Percentiles rank a stretch among this genome's conserved stretches.
These are phyloP conservation scores for Sebastes alutus DNA, from an alignment of 2,797 vertebrate species.

Conservation along the genomic window DNA sequence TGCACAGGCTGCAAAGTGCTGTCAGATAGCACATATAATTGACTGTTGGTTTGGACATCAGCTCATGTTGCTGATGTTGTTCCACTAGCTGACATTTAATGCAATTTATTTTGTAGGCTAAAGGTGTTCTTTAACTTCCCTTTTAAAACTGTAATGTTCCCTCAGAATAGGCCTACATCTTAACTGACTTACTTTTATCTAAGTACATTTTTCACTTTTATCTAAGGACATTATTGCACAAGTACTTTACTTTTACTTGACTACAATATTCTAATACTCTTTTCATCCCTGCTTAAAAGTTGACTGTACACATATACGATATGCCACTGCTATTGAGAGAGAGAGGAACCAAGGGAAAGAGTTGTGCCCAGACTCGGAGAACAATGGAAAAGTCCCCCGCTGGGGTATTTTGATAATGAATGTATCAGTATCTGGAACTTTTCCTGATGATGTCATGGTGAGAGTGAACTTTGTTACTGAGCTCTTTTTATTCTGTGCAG, in stretches of 20 bases:
- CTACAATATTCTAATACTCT: not conserved
- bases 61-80: not conserved
- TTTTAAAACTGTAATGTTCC: not conserved
- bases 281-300: not conserved
- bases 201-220: too few relatives aligned
- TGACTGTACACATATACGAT: not conserved
- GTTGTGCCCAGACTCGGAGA: constrained; percentile 28
- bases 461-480: constrained; percentile 33
- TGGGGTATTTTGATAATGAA: constrained; percentile 46
- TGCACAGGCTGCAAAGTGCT: not conserved
- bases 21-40: not conserved
- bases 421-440: constrained; percentile 36
- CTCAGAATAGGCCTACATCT: not conserved
- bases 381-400: constrained; percentile 43
- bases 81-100: not conserved
- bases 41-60: not conserved
- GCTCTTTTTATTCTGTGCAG: constrained; percentile 25
- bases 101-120: not conserved
- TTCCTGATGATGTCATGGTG: constrained; percentile 58
- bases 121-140: not conserved
- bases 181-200: not conserved
- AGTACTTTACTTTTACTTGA: not conserved
- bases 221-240: not conserved
- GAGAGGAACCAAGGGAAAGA: constrained; percentile 1
- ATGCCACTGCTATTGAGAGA: not conserved